Conservation (phyloP, 92 coral and sea anemone genomes). For the Muricea muricata region DNA sequence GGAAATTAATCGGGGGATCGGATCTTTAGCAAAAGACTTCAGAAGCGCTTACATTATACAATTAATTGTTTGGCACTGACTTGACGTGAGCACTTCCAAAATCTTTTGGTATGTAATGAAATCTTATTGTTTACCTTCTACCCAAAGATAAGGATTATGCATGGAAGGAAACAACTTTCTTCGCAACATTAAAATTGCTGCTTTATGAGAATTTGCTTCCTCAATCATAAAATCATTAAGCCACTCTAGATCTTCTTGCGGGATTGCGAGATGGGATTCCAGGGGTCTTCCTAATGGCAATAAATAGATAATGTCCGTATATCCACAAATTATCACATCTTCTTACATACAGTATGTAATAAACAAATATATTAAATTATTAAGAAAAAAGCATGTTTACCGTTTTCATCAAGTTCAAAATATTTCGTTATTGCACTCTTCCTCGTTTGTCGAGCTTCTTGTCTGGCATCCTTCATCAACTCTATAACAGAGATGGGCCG, state of each 20-base stretch:
- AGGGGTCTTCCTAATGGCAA: conserved; percentile 48
- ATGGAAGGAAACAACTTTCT: conserved; percentile 59
- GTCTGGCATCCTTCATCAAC: conserved; percentile 34
- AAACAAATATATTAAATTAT: no score
- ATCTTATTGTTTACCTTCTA: conserved; percentile 18
- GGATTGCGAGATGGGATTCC: conserved; percentile 57
- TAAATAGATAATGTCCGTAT: no score
- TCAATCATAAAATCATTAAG: conserved; percentile 36
- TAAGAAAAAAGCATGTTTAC: no score
- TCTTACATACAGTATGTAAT: no score
- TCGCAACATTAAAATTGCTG: neutral
- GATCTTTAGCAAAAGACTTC: no score
- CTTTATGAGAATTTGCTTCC: neutral
- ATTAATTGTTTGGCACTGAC: no score
- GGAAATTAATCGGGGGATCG: no score
- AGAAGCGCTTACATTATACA: no score
- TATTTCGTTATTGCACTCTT: conserved; percentile 1
- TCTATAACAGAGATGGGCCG: conserved; percentile 56
- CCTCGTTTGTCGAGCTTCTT: conserved; percentile 32
- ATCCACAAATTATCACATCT: no score
- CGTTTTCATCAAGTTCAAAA: conserved; percentile 24
- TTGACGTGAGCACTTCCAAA: no score
- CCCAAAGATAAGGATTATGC: conserved; percentile 63
- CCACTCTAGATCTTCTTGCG: conserved; percentile 59
- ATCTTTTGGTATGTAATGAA: no score